Evolutionary conservation across 2,797 vertebrate species (phyloP).

Genomic region (Tangara arthus): DNA sequence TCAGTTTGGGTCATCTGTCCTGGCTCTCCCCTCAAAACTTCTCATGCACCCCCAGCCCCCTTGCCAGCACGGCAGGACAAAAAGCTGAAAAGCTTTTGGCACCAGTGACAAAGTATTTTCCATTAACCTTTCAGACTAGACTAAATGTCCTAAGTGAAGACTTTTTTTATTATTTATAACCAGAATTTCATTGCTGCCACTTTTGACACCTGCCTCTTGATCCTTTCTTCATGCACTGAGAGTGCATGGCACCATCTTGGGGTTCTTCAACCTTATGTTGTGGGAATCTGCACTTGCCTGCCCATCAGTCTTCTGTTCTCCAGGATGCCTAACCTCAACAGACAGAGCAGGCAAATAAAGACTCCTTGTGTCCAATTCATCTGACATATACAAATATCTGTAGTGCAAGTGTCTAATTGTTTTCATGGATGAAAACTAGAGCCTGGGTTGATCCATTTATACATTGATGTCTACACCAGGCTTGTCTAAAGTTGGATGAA

Average conservation of each 20-base stretch:
- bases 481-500: neutral
- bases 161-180: neutral
- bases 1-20: neutral
- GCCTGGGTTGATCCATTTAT: neutral
- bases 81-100: neutral
- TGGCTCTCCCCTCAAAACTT: neutral
- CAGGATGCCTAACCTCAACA: neutral
- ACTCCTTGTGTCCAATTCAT: neutral
- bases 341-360: neutral
- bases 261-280: neutral
- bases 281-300: neutral
- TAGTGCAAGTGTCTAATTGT: neutral
- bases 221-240: neutral
- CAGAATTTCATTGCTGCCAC: neutral
- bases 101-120: neutral
- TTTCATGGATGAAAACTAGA: neutral
- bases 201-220: neutral
- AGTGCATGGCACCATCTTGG: neutral
- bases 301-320: neutral
- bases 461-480: neutral
- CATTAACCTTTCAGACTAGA: neutral
- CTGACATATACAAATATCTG: neutral
- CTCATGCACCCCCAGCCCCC: neutral
- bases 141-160: neutral
- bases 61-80: neutral